phyloP scores from a whole-genome alignment of 2,113 vertebrate species.

The Phrynosoma blainvillii region DNA sequence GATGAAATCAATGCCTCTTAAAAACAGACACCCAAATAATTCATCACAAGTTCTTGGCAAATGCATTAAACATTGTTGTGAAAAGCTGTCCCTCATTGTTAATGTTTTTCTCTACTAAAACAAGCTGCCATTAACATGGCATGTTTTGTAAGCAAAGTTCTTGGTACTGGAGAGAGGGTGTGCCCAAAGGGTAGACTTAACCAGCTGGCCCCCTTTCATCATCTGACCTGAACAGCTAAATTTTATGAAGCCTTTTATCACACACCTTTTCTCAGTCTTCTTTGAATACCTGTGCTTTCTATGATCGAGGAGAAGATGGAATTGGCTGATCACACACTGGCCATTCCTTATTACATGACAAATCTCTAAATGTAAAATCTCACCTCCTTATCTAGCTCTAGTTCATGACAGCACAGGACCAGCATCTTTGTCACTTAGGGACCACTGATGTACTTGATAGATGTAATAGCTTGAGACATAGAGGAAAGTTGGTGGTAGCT shows the following conservation, averaged over 20 bases:
- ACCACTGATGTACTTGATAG: background rate
- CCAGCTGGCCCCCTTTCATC: background rate
- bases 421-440: background rate
- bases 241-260: background rate
- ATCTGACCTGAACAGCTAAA: background rate
- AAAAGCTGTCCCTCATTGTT: conserved; percentile 10
- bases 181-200: conserved; percentile 9
- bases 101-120: background rate
- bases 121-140: background rate
- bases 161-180: background rate
- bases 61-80: conserved; percentile 7
- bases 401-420: background rate
- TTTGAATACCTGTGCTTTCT: background rate
- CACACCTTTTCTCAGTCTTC: background rate
- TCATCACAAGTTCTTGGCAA: background rate
- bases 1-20: background rate
- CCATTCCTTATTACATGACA: too few species aligned
- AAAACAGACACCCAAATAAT: background rate
- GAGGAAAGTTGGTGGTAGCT: background rate
- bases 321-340: too few species aligned
- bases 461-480: background rate
- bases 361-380: background rate
- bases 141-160: background rate
- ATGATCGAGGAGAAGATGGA: background rate
- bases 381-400: background rate